These are phyloP conservation scores for Cartodere bifasciata DNA, from an alignment of 2,888 invertebrate genomes.

Conservation along the genomic window DNA sequence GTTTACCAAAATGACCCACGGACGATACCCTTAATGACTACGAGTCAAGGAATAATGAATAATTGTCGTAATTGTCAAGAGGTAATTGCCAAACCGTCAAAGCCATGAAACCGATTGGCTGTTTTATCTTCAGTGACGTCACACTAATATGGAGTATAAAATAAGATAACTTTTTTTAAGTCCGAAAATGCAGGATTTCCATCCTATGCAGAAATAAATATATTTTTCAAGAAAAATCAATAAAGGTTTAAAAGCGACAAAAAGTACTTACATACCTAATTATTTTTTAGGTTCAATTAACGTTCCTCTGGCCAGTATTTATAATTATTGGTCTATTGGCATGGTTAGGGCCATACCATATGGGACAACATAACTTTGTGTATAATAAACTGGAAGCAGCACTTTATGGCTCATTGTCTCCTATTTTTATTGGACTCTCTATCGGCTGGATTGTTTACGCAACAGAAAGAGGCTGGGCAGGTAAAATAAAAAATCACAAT, in stretches of 20 bases:
- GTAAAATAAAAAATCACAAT: constrained; percentile 26
- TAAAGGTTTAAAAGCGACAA: neutral
- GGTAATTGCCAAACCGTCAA: too few species aligned
- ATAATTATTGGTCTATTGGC: constrained; percentile 33
- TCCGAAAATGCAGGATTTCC: too few species aligned
- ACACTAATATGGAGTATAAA: too few species aligned
- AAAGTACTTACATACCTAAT: constrained; percentile 4
- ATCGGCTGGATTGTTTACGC: constrained; percentile 42
- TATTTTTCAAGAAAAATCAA: neutral
- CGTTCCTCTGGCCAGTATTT: constrained; percentile 35
- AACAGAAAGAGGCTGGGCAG: constrained; percentile 40
- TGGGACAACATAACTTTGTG: constrained; percentile 39
- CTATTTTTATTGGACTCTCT: constrained; percentile 43
- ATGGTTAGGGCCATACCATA: constrained; percentile 40
- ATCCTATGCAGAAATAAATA: too few species aligned
- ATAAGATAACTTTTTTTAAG: too few species aligned
- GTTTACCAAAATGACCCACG: too few species aligned
- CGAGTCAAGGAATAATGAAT: too few species aligned
- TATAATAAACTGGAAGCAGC: constrained; percentile 41
- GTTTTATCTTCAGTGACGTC: too few species aligned
- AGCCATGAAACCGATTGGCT: too few species aligned
- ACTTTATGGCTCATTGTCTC: constrained; percentile 43
- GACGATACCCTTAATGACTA: too few species aligned
- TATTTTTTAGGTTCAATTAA: constrained; percentile 33
- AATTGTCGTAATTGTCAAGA: too few species aligned